Base-by-base conservation (phyloP, 2,888 invertebrate genomes). In the Sycophila texana region DNA sequence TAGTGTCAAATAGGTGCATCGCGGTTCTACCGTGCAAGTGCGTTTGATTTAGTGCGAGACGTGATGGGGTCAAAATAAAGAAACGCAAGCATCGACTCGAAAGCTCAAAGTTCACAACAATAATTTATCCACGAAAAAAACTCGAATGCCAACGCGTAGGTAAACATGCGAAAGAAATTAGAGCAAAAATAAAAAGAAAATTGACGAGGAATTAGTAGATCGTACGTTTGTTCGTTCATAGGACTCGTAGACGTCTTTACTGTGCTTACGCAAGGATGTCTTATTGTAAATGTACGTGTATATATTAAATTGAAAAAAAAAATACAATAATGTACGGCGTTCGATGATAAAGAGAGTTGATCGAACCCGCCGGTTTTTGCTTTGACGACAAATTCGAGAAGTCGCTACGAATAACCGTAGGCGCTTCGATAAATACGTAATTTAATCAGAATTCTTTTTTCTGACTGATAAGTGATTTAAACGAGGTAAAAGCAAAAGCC, bases 271-370 rank as follows among this genome's bases (percentile, higher is more conserved):
- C 82, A 74, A 81, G 73, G 82, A 84, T 85, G 84, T 85, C 84
- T 79, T 83, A 83, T 72, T 86, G 83, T 87, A 86, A 76, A 85
- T 87, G 83, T 86, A 86, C 63, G 53, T 77, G 74, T 79, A 87
- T 83, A 85, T 84, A 82, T 84, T 82, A 84, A 84, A 82, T 84
- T 84, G 0, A 70, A 74, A 51, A 76, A 57, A 49, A 76, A 77
- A 60, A 47, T 53, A 70, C 18, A 86, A 79, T 83, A 83, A 82
- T 80, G 82, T 84, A 83, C 76, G 58, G 47, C 49, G 63, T 76
- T 85, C 84, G 82, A 81, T 85, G 84, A 86, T 83, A 85, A 83
- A 82, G 84, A 85, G 84, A 86, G 85, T 85, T 82, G 85, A 85
- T 88, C 83, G 84, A 86, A 20, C 7, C n/a, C 7, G 65, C 58